Percentiles rank a stretch among this genome's conserved stretches.
phyloP scores from a whole-genome alignment of 2,113 vertebrate species.

The Apteryx owenii region DNA sequence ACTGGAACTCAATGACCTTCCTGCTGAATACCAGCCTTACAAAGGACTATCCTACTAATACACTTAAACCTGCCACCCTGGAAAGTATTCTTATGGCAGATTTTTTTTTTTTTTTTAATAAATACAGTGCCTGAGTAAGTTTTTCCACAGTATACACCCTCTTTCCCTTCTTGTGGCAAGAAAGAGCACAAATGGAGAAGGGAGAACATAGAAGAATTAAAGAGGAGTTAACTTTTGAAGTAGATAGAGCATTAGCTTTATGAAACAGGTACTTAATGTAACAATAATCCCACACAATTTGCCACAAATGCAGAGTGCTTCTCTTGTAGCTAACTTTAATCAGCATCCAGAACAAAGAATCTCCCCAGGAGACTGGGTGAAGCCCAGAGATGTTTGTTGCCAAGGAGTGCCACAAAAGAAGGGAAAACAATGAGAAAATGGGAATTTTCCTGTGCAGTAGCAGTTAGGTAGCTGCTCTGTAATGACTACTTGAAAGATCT shows the following conservation, averaged over 20 bases:
- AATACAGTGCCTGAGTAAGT: not conserved
- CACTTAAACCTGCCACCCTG: fast-evolving
- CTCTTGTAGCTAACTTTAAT: not conserved
- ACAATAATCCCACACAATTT: fast-evolving
- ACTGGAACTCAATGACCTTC: not conserved
- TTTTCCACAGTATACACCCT: not conserved
- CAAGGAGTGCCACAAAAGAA: not conserved
- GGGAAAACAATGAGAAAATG: not conserved
- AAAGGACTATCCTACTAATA: not conserved
- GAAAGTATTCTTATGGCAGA: not conserved
- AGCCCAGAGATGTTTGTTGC: not conserved
- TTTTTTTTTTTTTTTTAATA: not conserved
- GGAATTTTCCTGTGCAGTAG: not conserved
- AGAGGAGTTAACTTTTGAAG: not conserved
- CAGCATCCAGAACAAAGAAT: not conserved
- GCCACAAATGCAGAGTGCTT: not conserved
- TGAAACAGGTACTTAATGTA: not conserved
- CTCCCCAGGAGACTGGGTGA: not conserved
- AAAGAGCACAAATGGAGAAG: fast-evolving
- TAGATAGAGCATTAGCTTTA: not conserved
- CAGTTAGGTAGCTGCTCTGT: not conserved
- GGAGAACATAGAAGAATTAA: fast-evolving
- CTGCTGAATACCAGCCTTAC: fast-evolving
- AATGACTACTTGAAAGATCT: not conserved
- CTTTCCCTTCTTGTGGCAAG: not conserved